Percentiles rank a stretch among this genome's conserved stretches.
These are phyloP conservation scores for Condylura cristata DNA, from an alignment of 2,113 vertebrate species.

Conservation along the genomic window DNA sequence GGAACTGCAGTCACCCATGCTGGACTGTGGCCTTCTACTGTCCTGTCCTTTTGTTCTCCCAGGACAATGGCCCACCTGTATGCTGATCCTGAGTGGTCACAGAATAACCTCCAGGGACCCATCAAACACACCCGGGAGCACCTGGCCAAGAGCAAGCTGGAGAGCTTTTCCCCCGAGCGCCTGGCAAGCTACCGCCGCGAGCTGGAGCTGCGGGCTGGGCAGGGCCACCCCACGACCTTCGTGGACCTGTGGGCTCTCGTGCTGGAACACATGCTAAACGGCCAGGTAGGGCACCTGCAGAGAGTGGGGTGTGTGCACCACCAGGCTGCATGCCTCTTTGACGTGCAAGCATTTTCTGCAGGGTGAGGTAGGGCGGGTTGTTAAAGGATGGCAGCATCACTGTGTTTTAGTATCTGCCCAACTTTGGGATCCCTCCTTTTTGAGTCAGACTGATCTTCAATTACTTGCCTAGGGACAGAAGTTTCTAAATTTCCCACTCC, in stretches of 20 bases:
- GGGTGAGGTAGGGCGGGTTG: no score
- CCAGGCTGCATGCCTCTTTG: neutral
- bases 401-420: neutral
- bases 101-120: constrained; percentile 79
- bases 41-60: constrained; percentile 19
- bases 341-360: neutral
- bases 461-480: neutral
- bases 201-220: constrained; percentile 75
- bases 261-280: constrained; percentile 76
- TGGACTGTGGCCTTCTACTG: neutral
- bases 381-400: neutral
- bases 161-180: constrained; percentile 77
- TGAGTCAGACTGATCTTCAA: constrained; percentile 6
- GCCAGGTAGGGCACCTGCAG: constrained; percentile 43
- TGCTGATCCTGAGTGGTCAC: constrained; percentile 88
- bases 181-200: constrained; percentile 82
- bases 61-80: constrained; percentile 91
- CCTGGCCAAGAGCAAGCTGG: constrained; percentile 83
- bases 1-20: no score
- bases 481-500: neutral
- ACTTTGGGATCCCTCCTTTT: neutral
- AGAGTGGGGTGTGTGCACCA: fast-evolving
- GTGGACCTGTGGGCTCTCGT: constrained; percentile 87
- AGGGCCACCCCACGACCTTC: constrained; percentile 80
- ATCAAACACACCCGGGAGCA: constrained; percentile 77